These are phyloP conservation scores for Oostethus manadensis DNA, from an alignment of 2,113 vertebrate genomes.

Conservation along the genomic window DNA sequence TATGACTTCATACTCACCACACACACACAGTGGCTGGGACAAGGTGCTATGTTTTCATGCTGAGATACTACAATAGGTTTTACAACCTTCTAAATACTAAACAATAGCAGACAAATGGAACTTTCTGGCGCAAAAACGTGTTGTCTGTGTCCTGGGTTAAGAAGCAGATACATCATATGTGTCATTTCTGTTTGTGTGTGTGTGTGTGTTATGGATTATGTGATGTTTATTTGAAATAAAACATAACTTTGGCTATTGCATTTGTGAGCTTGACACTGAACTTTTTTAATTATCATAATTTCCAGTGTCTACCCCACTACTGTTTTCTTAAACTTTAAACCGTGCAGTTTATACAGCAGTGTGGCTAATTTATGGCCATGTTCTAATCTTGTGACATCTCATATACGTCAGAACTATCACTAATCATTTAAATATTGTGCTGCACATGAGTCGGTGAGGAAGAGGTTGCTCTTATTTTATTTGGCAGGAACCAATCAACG, in stretches of 20 bases:
- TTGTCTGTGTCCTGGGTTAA: constrained; percentile 53
- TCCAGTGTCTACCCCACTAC: too few species aligned
- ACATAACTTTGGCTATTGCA: constrained; percentile 19
- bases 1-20: constrained; percentile 47
- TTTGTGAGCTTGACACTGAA: not conserved
- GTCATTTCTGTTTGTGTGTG: constrained; percentile 59
- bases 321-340: too few species aligned
- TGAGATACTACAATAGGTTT: constrained; percentile 48
- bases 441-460: too few species aligned
- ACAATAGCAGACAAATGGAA: constrained; percentile 61
- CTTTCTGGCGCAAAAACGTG: constrained; percentile 46
- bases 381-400: too few species aligned
- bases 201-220: constrained; percentile 48
- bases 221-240: constrained; percentile 66
- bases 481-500: too few species aligned
- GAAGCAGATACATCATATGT: constrained; percentile 54
- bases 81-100: constrained; percentile 25
- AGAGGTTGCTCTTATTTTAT: too few species aligned
- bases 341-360: too few species aligned
- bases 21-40: constrained; percentile 55
- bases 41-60: constrained; percentile 73
- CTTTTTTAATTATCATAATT: not conserved
- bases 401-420: too few species aligned
- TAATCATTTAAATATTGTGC: too few species aligned
- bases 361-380: too few species aligned